Evolutionary conservation across 2,888 invertebrate genomes (phyloP).

Genomic region (Acanthococcus lagerstroemiae): DNA sequence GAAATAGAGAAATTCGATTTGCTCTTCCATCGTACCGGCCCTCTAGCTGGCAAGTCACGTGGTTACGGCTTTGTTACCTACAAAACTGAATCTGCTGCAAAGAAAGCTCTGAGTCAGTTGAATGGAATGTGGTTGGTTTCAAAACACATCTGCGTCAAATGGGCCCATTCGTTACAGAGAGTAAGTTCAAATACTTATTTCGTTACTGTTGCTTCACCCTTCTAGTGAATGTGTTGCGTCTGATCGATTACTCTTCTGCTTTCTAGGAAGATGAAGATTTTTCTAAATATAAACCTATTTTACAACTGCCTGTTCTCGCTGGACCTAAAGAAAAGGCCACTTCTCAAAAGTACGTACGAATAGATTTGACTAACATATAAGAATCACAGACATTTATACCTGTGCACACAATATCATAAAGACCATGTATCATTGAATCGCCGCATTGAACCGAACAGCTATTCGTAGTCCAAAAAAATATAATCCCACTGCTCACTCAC

Average conservation of each 20-base stretch:
- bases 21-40: conserved; percentile 84
- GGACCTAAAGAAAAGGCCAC: conserved; percentile 6
- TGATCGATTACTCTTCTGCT: background rate
- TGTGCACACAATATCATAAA: background rate
- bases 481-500: too few species aligned
- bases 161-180: conserved; percentile 63
- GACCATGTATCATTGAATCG: background rate
- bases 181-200: conserved; percentile 42
- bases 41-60: conserved; percentile 74
- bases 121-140: conserved; percentile 65
- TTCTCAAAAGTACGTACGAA: background rate
- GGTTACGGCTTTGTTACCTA: conserved; percentile 92
- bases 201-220: background rate
- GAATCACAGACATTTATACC: background rate
- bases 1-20: conserved; percentile 90
- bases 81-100: conserved; percentile 55
- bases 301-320: conserved; percentile 53
- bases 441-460: too few species aligned
- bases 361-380: too few species aligned
- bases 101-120: conserved; percentile 58
- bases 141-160: conserved; percentile 66
- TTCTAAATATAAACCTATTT: background rate
- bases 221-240: background rate
- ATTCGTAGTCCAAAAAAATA: too few species aligned
- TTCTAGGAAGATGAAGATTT: background rate